These are phyloP conservation scores for Papilio glaucus DNA, from an alignment of 1,140 invertebrate species.

Conservation along the genomic window DNA sequence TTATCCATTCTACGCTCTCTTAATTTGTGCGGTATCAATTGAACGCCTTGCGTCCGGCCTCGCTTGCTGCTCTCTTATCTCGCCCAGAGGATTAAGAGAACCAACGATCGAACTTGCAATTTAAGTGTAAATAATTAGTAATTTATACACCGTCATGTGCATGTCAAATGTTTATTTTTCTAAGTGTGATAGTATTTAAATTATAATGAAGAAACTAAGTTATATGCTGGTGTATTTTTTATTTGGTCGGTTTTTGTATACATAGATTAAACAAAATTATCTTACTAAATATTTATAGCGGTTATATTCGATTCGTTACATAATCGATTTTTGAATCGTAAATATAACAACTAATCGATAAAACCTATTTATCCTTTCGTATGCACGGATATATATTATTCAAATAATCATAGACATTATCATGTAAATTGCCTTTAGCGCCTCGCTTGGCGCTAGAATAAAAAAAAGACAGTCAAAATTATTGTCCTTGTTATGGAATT, in stretches of 20 bases:
- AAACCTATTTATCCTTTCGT: conserved; percentile 41
- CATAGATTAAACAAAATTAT: neutral
- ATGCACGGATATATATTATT: conserved; percentile 51
- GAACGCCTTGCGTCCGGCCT: conserved; percentile 1
- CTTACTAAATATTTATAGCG: neutral
- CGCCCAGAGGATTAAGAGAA: conserved; percentile 44
- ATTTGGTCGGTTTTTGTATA: neutral
- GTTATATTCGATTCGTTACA: neutral
- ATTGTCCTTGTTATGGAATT: conserved; percentile 60
- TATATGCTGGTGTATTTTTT: neutral
- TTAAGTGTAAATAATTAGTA: neutral
- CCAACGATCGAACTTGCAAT: conserved; percentile 41
- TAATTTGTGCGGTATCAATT: conserved; percentile 52
- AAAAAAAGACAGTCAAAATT: conserved; percentile 66
- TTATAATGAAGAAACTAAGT: neutral
- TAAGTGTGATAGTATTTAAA: neutral
- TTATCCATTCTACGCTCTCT: conserved; percentile 65
- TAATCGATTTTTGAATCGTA: conserved; percentile 17
- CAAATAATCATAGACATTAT: conserved; percentile 63
- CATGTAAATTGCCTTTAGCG: conserved; percentile 73
- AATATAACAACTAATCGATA: conserved; percentile 7
- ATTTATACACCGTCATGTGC: conserved; percentile 15
- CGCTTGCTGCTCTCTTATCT: conserved; percentile 22
- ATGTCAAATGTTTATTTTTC: conserved; percentile 36
- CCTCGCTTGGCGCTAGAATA: conserved; percentile 64